Conservation (phyloP, 2,113 vertebrate species). For the Lepus europaeus region DNA sequence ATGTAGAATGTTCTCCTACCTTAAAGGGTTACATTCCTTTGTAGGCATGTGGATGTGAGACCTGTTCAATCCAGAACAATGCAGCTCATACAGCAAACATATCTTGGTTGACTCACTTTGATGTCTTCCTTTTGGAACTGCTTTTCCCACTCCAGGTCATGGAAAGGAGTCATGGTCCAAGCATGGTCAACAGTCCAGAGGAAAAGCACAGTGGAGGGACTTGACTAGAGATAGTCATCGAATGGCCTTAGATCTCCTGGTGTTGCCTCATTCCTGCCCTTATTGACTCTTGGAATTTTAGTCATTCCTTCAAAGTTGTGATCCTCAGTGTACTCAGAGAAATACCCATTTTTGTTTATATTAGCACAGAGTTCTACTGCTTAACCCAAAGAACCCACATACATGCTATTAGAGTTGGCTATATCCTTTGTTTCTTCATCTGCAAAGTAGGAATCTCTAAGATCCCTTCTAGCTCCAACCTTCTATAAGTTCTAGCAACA, state of each 20-base stretch:
- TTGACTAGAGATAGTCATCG: background rate
- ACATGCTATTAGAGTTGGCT: background rate
- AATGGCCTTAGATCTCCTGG: background rate
- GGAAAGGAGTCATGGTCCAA: background rate
- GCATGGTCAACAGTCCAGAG: background rate
- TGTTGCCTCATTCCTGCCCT: background rate
- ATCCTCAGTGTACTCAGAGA: background rate
- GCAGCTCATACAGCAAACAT: rapidly evolving
- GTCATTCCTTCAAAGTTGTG: background rate
- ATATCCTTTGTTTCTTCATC: background rate
- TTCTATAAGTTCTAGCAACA: background rate
- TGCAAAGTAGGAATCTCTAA: background rate
- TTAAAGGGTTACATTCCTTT: constrained; percentile 10
- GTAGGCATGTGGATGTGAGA: background rate
- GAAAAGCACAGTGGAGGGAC: background rate
- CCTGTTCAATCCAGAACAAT: background rate
- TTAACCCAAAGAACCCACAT: background rate
- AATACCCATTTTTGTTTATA: constrained; percentile 21
- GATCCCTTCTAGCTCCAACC: background rate
- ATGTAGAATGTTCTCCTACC: background rate
- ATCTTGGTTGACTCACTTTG: background rate
- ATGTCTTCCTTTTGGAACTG: background rate
- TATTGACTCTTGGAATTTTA: background rate
- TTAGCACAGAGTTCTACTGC: background rate
- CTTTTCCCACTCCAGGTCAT: background rate